A percentile compares a stretch with the other conserved stretches of the same genome.
Evolutionary conservation across 2,113 vertebrate genomes (phyloP).

Genomic region (Neoarius graeffei): DNA sequence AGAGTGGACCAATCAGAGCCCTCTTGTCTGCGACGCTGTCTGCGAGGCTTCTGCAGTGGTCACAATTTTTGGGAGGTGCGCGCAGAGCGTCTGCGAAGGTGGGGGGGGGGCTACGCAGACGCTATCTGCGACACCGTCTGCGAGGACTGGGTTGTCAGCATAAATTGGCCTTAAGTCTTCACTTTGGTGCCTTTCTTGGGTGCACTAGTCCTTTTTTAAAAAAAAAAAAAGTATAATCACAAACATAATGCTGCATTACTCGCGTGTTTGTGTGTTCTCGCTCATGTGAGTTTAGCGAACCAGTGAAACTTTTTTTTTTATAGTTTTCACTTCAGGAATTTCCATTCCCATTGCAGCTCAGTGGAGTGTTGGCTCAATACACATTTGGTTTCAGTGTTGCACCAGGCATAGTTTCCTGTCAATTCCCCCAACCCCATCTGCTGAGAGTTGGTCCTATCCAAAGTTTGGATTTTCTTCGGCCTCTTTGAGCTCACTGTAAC

Average conservation of each 20-base stretch:
- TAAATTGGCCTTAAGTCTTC: too few relatives aligned
- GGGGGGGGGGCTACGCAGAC: too few relatives aligned
- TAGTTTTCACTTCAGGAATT: neutral
- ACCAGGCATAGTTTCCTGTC: neutral
- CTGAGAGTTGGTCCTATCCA: neutral
- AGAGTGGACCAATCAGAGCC: too few relatives aligned
- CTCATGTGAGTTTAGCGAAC: neutral
- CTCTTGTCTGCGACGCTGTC: too few relatives aligned
- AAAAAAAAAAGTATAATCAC: neutral
- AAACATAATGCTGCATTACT: neutral
- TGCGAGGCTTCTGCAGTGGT: too few relatives aligned
- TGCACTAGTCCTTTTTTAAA: neutral
- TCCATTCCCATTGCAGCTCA: neutral
- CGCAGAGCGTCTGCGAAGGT: too few relatives aligned
- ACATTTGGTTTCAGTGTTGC: neutral
- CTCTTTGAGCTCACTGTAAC: constrained; percentile 2
- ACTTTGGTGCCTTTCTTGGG: neutral
- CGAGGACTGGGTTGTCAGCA: too few relatives aligned
- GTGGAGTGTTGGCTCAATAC: neutral
- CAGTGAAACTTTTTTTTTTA: neutral
- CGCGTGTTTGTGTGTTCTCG: neutral
- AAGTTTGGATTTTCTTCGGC: neutral
- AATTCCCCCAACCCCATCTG: neutral
- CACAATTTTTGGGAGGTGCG: too few relatives aligned
- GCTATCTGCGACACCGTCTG: too few relatives aligned